Evolutionary conservation across 2,888 invertebrate genomes (phyloP).

Genomic region (Hypsopygia costalis): DNA sequence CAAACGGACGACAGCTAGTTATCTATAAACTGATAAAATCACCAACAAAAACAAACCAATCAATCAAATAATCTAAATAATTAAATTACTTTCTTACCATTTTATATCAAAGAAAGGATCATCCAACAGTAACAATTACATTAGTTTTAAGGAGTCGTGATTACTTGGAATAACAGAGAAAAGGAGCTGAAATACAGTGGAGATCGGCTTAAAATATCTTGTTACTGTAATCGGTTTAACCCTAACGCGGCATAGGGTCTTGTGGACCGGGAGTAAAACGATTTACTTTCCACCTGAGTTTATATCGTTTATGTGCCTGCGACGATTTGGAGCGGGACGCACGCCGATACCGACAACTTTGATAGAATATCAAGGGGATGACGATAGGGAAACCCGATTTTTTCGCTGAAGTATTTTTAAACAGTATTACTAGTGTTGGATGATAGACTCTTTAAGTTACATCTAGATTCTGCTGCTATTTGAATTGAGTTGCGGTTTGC

Average conservation of each 20-base stretch:
- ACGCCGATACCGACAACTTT: constrained; percentile 21
- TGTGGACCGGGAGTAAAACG: constrained; percentile 37
- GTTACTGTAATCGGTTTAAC: constrained; percentile 70
- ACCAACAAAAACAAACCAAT: too few relatives aligned
- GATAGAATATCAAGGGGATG: neutral
- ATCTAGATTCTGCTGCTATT: too few relatives aligned
- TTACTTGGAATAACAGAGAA: constrained; percentile 26
- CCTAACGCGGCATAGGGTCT: constrained; percentile 43
- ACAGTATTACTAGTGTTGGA: too few relatives aligned
- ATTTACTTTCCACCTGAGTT: constrained; percentile 55
- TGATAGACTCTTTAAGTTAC: too few relatives aligned
- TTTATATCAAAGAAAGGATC: neutral
- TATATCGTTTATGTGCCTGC: constrained; percentile 17
- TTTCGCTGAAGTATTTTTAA: too few relatives aligned
- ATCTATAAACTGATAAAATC: too few relatives aligned
- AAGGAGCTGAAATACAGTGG: constrained; percentile 30
- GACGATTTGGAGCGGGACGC: constrained; percentile 25
- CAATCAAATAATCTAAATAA: too few relatives aligned
- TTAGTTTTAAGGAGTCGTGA: constrained; percentile 17
- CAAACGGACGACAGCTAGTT: too few relatives aligned
- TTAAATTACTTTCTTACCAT: neutral
- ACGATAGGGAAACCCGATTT: too few relatives aligned
- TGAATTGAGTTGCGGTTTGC: too few relatives aligned
- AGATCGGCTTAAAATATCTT: constrained; percentile 66
- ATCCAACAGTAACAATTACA: constrained; percentile 15